phyloP scores from a whole-genome alignment of 2,113 vertebrate genomes.

The Leptodactylus fuscus region DNA sequence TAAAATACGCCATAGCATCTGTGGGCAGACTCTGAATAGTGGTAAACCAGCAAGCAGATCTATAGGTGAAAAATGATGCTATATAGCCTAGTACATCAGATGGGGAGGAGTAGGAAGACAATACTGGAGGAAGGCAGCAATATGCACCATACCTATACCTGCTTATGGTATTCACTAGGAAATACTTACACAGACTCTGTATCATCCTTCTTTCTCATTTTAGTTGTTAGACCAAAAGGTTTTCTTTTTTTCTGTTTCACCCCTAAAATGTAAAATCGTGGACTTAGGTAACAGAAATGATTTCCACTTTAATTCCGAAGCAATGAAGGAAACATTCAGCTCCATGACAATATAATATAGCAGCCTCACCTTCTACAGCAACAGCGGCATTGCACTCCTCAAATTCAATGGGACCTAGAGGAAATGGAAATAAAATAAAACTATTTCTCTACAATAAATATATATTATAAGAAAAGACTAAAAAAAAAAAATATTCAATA shows the following conservation, averaged over 20 bases:
- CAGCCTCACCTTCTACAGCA: constrained; percentile 87
- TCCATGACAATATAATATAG: no score
- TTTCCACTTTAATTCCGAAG: no score
- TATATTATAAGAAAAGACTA: background rate
- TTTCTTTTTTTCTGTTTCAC: constrained; percentile 93
- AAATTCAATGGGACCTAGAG: constrained; percentile 90
- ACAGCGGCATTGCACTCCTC: constrained; percentile 92
- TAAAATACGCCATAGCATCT: background rate
- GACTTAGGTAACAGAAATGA: background rate
- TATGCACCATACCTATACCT: no score
- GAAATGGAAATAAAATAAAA: background rate
- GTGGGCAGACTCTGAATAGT: no score
- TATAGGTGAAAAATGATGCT: background rate
- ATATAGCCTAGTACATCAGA: background rate
- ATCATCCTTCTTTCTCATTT: constrained; percentile 94
- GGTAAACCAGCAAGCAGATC: background rate
- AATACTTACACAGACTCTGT: constrained; percentile 90
- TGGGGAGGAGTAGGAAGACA: background rate
- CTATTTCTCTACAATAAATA: background rate
- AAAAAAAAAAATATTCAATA: no score
- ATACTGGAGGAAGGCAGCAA: background rate
- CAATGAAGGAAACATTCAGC: no score
- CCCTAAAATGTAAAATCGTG: constrained; percentile 68
- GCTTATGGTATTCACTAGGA: no score
- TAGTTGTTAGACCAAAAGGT: constrained; percentile 89